Percentiles rank a stretch among this genome's conserved stretches.
Conservation (phyloP, 2,113 vertebrate species). For the Spheniscus mendiculus region DNA sequence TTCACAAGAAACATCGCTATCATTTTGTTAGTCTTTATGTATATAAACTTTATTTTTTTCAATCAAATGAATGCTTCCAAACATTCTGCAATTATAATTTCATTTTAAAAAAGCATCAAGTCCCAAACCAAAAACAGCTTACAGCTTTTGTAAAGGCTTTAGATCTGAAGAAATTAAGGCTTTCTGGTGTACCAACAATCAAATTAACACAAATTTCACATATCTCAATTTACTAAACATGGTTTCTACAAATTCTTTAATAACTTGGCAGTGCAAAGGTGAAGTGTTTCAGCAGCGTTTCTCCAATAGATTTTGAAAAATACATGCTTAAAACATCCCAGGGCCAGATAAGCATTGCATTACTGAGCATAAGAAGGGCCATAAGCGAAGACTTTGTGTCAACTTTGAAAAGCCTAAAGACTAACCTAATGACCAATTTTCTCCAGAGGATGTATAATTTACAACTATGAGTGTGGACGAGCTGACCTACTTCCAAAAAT, state of each 20-base stretch:
- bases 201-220: neutral
- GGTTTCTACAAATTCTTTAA: neutral
- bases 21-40: neutral
- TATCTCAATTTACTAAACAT: neutral
- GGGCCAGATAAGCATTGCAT: neutral
- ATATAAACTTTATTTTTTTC: neutral
- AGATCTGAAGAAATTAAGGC: neutral
- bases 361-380: neutral
- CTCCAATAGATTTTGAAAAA: neutral
- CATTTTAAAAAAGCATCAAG: neutral
- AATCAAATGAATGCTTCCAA: neutral
- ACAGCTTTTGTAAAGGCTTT: neutral
- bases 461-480: neutral
- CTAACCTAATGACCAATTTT: neutral
- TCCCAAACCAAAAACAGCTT: neutral
- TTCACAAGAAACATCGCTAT: neutral
- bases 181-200: neutral
- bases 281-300: neutral
- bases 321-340: neutral
- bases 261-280: neutral
- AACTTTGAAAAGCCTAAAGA: neutral
- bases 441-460: neutral
- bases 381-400: neutral
- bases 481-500: neutral
- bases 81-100: neutral